phyloP scores from a whole-genome alignment of 2,888 invertebrate species.

The Agonopterix alstromeriana region DNA sequence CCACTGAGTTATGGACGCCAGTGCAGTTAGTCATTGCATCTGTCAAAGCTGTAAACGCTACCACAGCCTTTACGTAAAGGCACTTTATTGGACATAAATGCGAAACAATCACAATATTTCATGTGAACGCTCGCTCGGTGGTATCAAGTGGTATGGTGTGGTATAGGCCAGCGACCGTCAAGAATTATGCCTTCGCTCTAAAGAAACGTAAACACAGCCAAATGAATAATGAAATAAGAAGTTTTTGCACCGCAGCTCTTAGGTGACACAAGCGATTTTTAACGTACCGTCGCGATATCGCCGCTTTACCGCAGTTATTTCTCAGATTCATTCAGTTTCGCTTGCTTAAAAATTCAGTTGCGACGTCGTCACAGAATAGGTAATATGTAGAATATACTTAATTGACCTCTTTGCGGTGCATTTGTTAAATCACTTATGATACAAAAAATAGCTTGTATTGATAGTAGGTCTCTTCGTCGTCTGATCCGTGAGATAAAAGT shows the following conservation, averaged over 20 bases:
- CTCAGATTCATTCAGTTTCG: no score
- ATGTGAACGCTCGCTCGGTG: not conserved
- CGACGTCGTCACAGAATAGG: no score
- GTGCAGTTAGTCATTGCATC: slow-evolving; percentile 10
- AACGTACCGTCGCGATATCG: no score
- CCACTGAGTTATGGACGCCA: slow-evolving; percentile 24
- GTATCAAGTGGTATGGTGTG: slow-evolving; percentile 14
- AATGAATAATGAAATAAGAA: slow-evolving; percentile 28
- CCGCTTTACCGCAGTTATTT: no score
- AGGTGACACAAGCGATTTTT: no score
- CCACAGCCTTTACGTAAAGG: not conserved
- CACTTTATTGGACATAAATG: not conserved
- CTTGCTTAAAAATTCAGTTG: no score
- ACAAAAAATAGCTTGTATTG: no score
- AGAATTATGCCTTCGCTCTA: slow-evolving; percentile 2
- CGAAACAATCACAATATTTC: not conserved
- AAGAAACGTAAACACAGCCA: slow-evolving; percentile 23
- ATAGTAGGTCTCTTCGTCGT: slow-evolving; percentile 16
- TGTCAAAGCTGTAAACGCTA: slow-evolving; percentile 1
- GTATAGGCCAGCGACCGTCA: not conserved
- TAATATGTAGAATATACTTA: no score
- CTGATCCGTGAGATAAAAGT: slow-evolving; percentile 33
- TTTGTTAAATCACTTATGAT: no score
- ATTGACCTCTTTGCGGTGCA: no score
- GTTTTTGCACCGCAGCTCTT: slow-evolving; percentile 15